A percentile compares a stretch with the other conserved stretches of the same genome.
These are phyloP conservation scores for Pentalonia nigronervosa DNA, from an alignment of 1,140 invertebrate genomes.

Conservation along the genomic window DNA sequence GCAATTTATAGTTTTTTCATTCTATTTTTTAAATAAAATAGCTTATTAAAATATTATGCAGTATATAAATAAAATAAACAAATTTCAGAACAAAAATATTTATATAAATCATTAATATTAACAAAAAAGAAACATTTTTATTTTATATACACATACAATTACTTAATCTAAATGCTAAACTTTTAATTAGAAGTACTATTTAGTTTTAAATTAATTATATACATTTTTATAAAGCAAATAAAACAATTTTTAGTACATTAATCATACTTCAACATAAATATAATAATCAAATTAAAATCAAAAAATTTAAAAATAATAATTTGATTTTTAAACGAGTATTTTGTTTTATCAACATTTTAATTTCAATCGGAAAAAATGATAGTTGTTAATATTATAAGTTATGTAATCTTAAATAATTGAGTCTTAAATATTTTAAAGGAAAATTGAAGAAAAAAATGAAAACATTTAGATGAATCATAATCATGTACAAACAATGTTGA, in stretches of 20 bases:
- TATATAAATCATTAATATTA: neutral
- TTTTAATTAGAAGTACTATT: neutral
- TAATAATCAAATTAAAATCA: neutral
- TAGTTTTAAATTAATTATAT: no score
- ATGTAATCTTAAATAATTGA: neutral
- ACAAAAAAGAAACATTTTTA: neutral
- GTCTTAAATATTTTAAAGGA: neutral
- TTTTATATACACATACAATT: neutral
- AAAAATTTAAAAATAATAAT: neutral
- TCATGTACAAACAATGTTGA: neutral
- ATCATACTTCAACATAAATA: neutral
- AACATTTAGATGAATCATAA: neutral
- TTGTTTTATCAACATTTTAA: neutral
- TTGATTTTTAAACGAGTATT: neutral
- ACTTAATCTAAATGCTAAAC: neutral
- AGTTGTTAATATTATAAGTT: neutral
- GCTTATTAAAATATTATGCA: neutral
- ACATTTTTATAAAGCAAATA: neutral
- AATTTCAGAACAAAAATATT: neutral
- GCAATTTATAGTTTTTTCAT: conserved; percentile 18
- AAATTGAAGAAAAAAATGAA: neutral
- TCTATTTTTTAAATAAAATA: neutral
- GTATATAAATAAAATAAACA: neutral
- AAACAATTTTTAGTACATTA: neutral
- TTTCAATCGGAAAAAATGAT: neutral